phyloP scores from a whole-genome alignment of 2,113 vertebrate species.

The Heterotis niloticus region DNA sequence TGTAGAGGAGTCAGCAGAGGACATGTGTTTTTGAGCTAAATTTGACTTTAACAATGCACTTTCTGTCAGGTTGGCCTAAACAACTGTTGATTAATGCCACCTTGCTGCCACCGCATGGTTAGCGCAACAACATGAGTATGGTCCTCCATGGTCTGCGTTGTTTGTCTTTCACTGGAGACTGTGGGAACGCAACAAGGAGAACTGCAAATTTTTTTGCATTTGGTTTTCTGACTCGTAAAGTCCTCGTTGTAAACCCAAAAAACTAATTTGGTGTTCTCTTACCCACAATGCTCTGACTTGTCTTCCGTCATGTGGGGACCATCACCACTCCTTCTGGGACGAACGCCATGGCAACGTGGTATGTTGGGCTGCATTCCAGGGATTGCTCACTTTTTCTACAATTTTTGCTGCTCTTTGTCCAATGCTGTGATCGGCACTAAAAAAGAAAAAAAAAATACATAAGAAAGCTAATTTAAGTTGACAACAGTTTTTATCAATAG shows the following conservation, averaged over 20 bases:
- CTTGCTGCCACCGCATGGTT: background rate
- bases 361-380: conserved; percentile 37
- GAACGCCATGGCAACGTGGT: conserved; percentile 40
- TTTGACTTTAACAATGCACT: background rate
- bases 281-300: conserved; percentile 18
- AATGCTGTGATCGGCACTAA: background rate
- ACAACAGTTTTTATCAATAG: no score
- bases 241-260: background rate
- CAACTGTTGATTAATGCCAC: background rate
- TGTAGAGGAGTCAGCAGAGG: background rate
- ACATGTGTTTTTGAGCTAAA: background rate
- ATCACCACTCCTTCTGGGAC: conserved; percentile 33
- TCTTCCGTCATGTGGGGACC: conserved; percentile 6
- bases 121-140: background rate
- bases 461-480: no score
- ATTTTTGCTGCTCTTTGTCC: background rate
- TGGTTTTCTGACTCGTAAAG: conserved; percentile 10
- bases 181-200: background rate
- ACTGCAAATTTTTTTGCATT: background rate
- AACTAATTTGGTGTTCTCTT: background rate
- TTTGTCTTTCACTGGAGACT: background rate
- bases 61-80: background rate
- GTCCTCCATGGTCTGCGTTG: background rate
- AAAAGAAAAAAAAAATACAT: no score
- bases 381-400: background rate